Base-by-base conservation (phyloP, 2,888 invertebrate species). In the Polyploca ridens region DNA sequence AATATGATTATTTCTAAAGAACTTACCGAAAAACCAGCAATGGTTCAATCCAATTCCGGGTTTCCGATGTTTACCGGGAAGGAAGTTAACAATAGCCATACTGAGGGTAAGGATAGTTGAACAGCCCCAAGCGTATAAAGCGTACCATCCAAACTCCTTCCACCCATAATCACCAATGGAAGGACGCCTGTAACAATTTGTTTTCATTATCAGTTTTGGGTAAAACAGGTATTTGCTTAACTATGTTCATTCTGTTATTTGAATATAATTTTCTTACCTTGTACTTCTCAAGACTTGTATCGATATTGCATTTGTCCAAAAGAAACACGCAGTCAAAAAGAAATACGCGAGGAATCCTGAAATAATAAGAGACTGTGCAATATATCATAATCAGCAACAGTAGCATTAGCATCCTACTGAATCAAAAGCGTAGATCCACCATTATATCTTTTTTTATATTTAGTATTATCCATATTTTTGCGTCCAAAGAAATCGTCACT, bases 251-350 rank as follows among this genome's bases (percentile, higher is more conserved):
- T 27, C 27, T 27, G 27, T 27, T n/a, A n/a, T n/a, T n/a, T n/a
- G n/a, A n/a, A n/a, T n/a, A n/a, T n/a, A n/a, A n/a, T 33, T 33
- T 62, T 90, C 95, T 94, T 86, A 96, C 96, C 95, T 95, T 46
- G 95, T 94, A 58, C 90, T 92, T 77, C 94, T 89, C 90, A 96
- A 94, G 59, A 96, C 94, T 79, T 97, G 96, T 80, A 96, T 95
- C 3, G 96, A 94, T 64, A 96, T 94, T n/a, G 96, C 89, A 78
- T 96, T 96, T 66, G 96, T 85, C 96, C 96, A 96, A 79, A 96
- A 96, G 82, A 96, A 96, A 58, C 95, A 93, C 0, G 95, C 92
- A 64, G 96, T 78, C 70, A 96, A 90, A 68, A 95, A 94, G 78
- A 93, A 95, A 75, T 95, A 96, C 5, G 93, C 82, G 27, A 94